Evolutionary conservation across 1,140 invertebrate genomes (phyloP), one percentile per base, ranked within the genome.

Genomic region (Formica exsecta): DNA sequence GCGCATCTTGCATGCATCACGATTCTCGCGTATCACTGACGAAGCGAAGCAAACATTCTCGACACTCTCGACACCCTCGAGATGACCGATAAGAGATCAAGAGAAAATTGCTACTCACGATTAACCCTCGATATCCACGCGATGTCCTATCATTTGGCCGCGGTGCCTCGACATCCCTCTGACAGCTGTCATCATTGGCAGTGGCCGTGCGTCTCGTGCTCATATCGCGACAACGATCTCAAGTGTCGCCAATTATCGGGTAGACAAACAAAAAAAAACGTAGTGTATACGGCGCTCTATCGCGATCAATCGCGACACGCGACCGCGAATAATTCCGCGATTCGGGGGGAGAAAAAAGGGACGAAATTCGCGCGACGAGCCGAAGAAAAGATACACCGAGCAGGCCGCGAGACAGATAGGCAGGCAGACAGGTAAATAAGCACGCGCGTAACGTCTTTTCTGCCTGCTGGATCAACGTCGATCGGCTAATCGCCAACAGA

Each of bases 21-120:
- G 36, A 44, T 44, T 11, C 41, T 48, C 41, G 41, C 41, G 41
- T 44, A 44, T 44, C 41, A 44, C 22, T 8, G 19, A 7, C 57
- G 19, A 13, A n/a, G 7, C 22, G 8, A 6, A 7, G 9, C 65
- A 22, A 13, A 25, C 4, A 62, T 62, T 25, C 29, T 32, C 16
- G 32, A 16, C 32, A n/a, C 16, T 25, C 29, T 32, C 16, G 32
- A 16, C 32, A n/a, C 16, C 64, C 13, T 25, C 68, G 41, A 51
- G 44, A 16, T 36, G 8, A 2, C 54, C 36, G 19, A 41, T 59
- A 38, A 75, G 54, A 59, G n/a, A 61, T 59, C n/a, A 44, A 7
- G 13, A 36, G 8, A 9, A 38, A 48, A 8, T 13, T 44, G 44
- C 13, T 81, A 92, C 93, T 93, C 81, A 93, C 93, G 85, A 88